Base-by-base conservation (phyloP, 2,113 vertebrate genomes). In the Sitta europaea region DNA sequence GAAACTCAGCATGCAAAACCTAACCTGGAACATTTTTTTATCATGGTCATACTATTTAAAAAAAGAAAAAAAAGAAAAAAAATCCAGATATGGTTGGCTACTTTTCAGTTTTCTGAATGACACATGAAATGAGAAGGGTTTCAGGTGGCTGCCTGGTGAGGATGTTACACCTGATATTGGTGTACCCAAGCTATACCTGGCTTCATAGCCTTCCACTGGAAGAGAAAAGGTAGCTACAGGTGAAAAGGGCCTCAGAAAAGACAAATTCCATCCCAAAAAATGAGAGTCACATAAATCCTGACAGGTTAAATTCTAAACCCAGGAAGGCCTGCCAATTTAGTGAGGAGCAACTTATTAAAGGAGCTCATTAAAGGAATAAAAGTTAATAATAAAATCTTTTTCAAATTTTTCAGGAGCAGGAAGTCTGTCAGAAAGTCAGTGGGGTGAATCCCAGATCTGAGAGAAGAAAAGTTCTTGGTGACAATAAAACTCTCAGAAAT, bases 331-430 rank as follows among this genome's bases (percentile, higher is more conserved):
- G 79, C 43, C 75, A 88, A 77, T 94, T 95, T 93, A 90, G 43
- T 59, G 76, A 91, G 79, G 33, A 92, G 20, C 28, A 92, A 80
- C 91, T 84, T 92, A 80, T 67, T 92, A 92, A 96, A 88, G 33
- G 79, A 88, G 48, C 63, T 80, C 79, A 67, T 93, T 95, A 91
- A 70, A 88, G 51, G 43, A 94, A 96, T 88, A 67, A 59, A 95
- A 88, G 88, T 80, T 88, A 92, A 92, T 93, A 92, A 95, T 91
- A 91, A 94, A 97, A 94, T 31, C 47, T 77, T 94, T 96, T 77
- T 88, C 78, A 94, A 93, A 88, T 51, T 63, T 74, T 94, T 88
- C 82, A 83, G 59, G 59, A 93, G 72, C 72, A 92, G 90, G 47
- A 96, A 94, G 79, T 73, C 88, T 91, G 35, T 77, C 92, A 88